Base-by-base conservation (phyloP, 1,140 invertebrate species). In the Drosophila virilis region DNA sequence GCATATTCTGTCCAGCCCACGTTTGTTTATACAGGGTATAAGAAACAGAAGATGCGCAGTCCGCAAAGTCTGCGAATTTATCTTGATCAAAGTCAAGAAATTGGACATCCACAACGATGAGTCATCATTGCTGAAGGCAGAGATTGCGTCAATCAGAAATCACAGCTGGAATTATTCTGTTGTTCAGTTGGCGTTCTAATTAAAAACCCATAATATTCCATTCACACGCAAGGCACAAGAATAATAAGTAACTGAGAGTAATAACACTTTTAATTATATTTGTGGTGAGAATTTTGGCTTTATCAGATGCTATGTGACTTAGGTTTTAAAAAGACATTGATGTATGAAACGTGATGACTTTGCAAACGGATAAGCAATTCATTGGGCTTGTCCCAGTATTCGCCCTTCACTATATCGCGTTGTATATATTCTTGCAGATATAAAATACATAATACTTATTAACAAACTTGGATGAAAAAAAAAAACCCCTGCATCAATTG, bases 201-300 rank as follows among this genome's bases (percentile, higher is more conserved):
- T 82, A 79, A 82, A 68, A 69, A 62, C 42, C 55, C 70, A 73
- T 68, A 68, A 73, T 54, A 55, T 55, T 60, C 4, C 58, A 28
- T 28, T 28, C 22, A 65, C 60, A 66, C 55, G 54, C 64, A 40
- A 59, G 52, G 54, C 52, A 22, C 48, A 68, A 62, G 68, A 77
- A 77, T 58, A 82, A 59, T 48, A 74, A 78, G 62, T 43, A 75
- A 57, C 48, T 9, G 50, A 8, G 46, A 54, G 58, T 28, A 54
- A 71, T 75, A 78, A 64, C 50, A 71, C 70, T 78, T 78, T 75
- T 71, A 82, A 82, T 82, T 77, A 74, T 52, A 74, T 74, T 54
- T 68, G 71, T 68, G 65, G 43, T 74, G 71, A 69, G 71, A 69
- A 58, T 43, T 74, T 33, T 8, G 58, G 42, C 8, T 15, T 61